Evolutionary conservation across 1,140 invertebrate species (phyloP).

Genomic region (Drosophila fuyamai): DNA sequence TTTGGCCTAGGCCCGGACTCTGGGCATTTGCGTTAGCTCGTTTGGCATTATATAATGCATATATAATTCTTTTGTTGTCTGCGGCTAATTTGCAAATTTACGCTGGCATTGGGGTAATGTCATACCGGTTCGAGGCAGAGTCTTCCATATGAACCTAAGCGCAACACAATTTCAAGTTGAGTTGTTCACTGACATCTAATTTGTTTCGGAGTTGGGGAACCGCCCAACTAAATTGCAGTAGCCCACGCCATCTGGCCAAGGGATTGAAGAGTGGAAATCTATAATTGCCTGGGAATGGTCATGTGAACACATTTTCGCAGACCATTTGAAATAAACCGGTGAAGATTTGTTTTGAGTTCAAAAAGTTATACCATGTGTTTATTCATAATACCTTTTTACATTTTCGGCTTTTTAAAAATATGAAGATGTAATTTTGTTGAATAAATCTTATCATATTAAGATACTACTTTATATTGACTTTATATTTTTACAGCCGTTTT

Average conservation of each 20-base stretch:
- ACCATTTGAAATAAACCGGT: conserved; percentile 2
- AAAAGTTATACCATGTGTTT: too few species aligned
- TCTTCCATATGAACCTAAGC: background rate
- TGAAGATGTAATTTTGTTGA: too few species aligned
- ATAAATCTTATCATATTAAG: too few species aligned
- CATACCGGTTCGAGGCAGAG: conserved; percentile 36
- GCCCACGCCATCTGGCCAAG: conserved; percentile 45
- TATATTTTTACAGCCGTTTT: too few species aligned
- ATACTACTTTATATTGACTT: too few species aligned
- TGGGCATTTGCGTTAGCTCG: conserved; percentile 52
- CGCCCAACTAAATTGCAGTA: conserved; percentile 49
- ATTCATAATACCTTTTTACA: too few species aligned
- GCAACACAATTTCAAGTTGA: conserved; percentile 32
- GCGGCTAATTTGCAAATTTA: conserved; percentile 69
- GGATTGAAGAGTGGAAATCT: conserved; percentile 12
- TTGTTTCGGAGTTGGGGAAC: conserved; percentile 37
- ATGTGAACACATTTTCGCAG: background rate
- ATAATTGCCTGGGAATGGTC: conserved; percentile 42
- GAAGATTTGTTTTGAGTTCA: background rate
- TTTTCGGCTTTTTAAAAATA: too few species aligned
- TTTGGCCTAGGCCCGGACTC: conserved; percentile 29
- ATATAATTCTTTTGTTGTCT: conserved; percentile 79
- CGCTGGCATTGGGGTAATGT: conserved; percentile 73
- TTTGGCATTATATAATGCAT: conserved; percentile 70
- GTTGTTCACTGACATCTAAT: conserved; percentile 66